Evolutionary conservation across 2,797 vertebrate species (phyloP).

Genomic region (Epinephelus awoara): DNA sequence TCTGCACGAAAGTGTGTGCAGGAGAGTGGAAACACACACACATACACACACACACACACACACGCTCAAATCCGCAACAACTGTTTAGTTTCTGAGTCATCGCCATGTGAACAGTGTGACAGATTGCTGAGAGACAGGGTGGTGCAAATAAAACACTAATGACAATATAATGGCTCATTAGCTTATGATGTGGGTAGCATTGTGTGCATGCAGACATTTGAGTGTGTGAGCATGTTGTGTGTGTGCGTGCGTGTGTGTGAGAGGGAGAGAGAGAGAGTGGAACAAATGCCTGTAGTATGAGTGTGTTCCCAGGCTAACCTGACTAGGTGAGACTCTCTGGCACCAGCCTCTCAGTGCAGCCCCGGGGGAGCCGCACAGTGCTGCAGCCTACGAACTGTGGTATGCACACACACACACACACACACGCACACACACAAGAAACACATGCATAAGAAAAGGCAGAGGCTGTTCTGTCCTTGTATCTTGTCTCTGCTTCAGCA

Average conservation of each 20-base stretch:
- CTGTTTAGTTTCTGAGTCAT: conserved; percentile 67
- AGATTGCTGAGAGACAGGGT: conserved; percentile 73
- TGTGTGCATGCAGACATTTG: conserved; percentile 55
- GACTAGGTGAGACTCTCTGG: conserved; percentile 86
- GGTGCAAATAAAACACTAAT: conserved; percentile 81
- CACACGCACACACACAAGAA: conserved; percentile 11
- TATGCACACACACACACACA: conserved; percentile 53
- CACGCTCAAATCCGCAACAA: conserved; percentile 45
- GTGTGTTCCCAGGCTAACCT: conserved; percentile 83
- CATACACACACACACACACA: conserved; percentile 16
- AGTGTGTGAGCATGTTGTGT: conserved; percentile 34
- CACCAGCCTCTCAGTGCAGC: conserved; percentile 81
- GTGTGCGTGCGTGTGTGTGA: not conserved
- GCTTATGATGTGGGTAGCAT: conserved; percentile 74
- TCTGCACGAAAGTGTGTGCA: conserved; percentile 26
- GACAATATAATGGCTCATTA: conserved; percentile 84
- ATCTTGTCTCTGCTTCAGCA: conserved; percentile 36
- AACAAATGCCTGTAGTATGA: conserved; percentile 70
- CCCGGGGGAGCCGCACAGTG: conserved; percentile 71
- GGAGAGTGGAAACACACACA: conserved; percentile 5
- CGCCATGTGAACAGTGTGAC: conserved; percentile 64
- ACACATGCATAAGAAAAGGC: conserved; percentile 25
- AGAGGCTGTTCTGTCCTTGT: conserved; percentile 38
- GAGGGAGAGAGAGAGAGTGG: conserved; percentile 10
- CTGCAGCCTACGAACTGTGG: conserved; percentile 69